Conservation (phyloP, 2,888 invertebrate genomes). For the Heteromurus nitidus region DNA sequence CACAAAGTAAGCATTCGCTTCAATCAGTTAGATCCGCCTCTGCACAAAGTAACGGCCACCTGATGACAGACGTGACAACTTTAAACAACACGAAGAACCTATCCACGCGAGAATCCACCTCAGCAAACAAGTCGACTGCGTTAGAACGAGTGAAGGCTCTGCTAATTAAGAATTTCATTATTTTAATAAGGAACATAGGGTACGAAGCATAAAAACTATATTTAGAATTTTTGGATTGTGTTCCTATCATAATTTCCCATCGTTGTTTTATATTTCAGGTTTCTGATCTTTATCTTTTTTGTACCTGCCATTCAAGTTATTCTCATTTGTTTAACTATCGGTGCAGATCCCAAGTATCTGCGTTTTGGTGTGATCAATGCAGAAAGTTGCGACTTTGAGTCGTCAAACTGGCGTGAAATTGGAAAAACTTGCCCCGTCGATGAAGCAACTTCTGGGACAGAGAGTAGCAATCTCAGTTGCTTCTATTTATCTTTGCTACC, state of each 20-base stretch:
- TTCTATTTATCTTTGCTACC: conserved; percentile 54
- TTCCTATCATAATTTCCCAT: background rate
- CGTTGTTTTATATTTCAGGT: conserved; percentile 30
- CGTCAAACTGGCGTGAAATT: conserved; percentile 16
- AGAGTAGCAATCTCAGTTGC: conserved; percentile 41
- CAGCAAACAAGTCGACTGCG: conserved; percentile 14
- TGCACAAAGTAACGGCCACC: too few species aligned
- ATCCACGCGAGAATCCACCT: conserved; percentile 32
- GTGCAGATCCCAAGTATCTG: conserved; percentile 59
- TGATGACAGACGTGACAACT: too few species aligned
- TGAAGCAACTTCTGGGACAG: background rate
- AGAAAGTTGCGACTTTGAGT: conserved; percentile 44
- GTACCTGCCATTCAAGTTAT: conserved; percentile 63
- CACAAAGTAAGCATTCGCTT: too few species aligned
- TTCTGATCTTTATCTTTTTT: conserved; percentile 61
- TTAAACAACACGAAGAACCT: too few species aligned
- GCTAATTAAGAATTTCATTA: conserved; percentile 62
- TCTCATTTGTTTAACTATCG: conserved; percentile 62
- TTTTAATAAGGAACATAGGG: conserved; percentile 64
- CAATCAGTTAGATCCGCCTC: too few species aligned
- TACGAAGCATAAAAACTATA: conserved; percentile 13
- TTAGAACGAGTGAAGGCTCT: conserved; percentile 43
- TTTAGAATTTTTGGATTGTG: background rate
- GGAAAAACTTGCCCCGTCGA: conserved; percentile 24
- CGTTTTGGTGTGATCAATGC: conserved; percentile 54